These are phyloP conservation scores for Hippocampus abdominalis DNA, from an alignment of 2,113 vertebrate species.

Conservation along the genomic window DNA sequence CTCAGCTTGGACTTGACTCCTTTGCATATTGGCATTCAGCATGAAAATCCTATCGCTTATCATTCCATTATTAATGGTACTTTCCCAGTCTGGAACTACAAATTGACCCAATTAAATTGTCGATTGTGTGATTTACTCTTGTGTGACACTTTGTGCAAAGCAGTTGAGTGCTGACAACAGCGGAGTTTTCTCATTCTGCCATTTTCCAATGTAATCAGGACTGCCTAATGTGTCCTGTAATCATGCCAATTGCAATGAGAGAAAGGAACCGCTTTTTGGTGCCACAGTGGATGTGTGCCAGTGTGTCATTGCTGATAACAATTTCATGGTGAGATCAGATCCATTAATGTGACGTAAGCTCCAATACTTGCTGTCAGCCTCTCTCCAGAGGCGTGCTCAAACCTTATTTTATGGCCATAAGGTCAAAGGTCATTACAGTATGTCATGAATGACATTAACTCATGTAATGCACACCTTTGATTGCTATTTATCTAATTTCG, in stretches of 20 bases:
- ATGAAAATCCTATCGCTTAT: constrained; percentile 4
- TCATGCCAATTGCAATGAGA: constrained; percentile 48
- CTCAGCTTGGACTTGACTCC: neutral
- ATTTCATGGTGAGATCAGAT: constrained; percentile 26
- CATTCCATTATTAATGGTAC: constrained; percentile 24
- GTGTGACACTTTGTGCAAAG: constrained; percentile 9
- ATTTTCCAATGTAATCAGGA: constrained; percentile 44
- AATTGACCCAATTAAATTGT: neutral
- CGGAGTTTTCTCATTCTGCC: constrained; percentile 7
- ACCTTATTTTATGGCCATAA: constrained; percentile 19
- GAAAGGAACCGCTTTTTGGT: constrained; percentile 27
- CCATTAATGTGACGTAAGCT: constrained; percentile 26
- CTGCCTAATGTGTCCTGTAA: constrained; percentile 55
- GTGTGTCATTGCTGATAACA: constrained; percentile 27
- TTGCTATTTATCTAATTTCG: neutral
- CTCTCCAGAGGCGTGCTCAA: constrained; percentile 16
- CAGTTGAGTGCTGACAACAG: constrained; percentile 5
- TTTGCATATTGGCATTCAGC: neutral
- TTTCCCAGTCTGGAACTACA: neutral
- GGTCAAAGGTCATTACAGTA: constrained; percentile 6
- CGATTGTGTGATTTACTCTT: constrained; percentile 6
- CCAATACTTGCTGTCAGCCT: constrained; percentile 7
- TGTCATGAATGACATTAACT: constrained; percentile 5
- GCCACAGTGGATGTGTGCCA: constrained; percentile 21
- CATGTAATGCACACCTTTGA: constrained; percentile 3